phyloP scores from a whole-genome alignment of 2,797 vertebrate species.

The Erpetoichthys calabaricus region DNA sequence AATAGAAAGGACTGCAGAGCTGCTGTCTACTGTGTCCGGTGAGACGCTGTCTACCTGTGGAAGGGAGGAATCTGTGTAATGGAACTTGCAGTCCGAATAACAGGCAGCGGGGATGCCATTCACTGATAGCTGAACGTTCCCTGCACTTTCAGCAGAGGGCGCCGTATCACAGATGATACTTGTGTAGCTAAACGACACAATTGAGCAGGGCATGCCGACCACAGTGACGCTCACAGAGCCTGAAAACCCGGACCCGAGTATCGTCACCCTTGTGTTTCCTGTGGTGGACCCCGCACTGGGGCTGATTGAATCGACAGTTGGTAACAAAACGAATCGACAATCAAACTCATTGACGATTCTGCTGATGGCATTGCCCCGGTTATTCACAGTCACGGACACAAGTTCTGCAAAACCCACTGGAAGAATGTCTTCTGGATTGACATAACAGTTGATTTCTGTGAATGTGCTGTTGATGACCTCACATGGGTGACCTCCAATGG shows the following conservation, averaged over 20 bases:
- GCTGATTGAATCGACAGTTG: conserved; percentile 42
- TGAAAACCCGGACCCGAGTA: conserved; percentile 59
- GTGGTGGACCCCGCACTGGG: conserved; percentile 49
- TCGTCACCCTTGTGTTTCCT: conserved; percentile 46
- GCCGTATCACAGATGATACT: conserved; percentile 49
- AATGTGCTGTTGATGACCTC: conserved; percentile 43
- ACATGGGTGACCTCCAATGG: conserved; percentile 48
- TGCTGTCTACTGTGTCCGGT: conserved; percentile 32
- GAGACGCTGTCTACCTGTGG: conserved; percentile 32
- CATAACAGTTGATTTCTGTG: conserved; percentile 44
- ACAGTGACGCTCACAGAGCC: conserved; percentile 27
- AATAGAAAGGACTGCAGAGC: conserved; percentile 27
- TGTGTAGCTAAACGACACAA: conserved; percentile 52
- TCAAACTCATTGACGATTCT: conserved; percentile 26
- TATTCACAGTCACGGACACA: conserved; percentile 49
- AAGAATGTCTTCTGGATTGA: conserved; percentile 39
- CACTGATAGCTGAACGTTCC: conserved; percentile 23
- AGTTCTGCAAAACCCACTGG: conserved; percentile 41
- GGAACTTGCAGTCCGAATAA: conserved; percentile 49
- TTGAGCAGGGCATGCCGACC: conserved; percentile 33
- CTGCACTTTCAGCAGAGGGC: conserved; percentile 28
- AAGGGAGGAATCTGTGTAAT: conserved; percentile 34
- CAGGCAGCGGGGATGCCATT: conserved; percentile 41
- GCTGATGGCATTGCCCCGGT: conserved; percentile 52
- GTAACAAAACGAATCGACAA: conserved; percentile 59